Base-by-base conservation (phyloP, 2,888 invertebrate genomes). In the Subacronicta megacephala region DNA sequence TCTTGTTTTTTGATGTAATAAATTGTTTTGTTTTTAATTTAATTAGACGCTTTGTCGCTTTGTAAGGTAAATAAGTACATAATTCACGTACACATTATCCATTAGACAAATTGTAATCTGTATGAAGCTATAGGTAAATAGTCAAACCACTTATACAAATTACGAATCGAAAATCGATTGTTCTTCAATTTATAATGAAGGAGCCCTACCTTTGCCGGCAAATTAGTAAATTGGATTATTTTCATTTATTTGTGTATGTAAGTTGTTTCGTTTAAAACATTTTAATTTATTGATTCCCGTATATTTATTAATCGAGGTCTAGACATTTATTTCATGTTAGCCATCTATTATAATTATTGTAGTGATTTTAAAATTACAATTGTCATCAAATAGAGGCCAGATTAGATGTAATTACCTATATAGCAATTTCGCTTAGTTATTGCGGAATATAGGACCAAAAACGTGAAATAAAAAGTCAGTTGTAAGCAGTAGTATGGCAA, bases 131-230 rank as follows among this genome's bases (percentile, higher is more conserved):
- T 38, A 50, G 43, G 42, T 46, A 33, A 7, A 10, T 17, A 52
- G 36, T 16, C 33, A 23, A 2, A 13, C 53, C 56, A 60, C 60
- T 74, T 63, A 44, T 23, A 62, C 53, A 59, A 63, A 63, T 64
- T 62, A 72, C 42, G 38, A 61, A 61, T 70, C 64, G 55, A 56
- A 51, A 43, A 75, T 76, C 66, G 73, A 75, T 75, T 65, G 45
- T 58, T 54, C 58, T 63, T 72, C 44, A 68, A 72, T 69, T 56
- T 62, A 64, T 67, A 72, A 72, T 71, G 67, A 61, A 37, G 42
- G 3, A 51, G 40, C 55, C 42, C 57, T 54, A 50, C 53, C 53
- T 60, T 54, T 49, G 56, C 33, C 17, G 15, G 38, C 1, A 42
- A 40, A 62, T 54, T 50, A 64, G 35, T 23, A 20, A 47, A 54